Conservation (phyloP, 1,140 invertebrate species). For the Monochamus saltuarius region DNA sequence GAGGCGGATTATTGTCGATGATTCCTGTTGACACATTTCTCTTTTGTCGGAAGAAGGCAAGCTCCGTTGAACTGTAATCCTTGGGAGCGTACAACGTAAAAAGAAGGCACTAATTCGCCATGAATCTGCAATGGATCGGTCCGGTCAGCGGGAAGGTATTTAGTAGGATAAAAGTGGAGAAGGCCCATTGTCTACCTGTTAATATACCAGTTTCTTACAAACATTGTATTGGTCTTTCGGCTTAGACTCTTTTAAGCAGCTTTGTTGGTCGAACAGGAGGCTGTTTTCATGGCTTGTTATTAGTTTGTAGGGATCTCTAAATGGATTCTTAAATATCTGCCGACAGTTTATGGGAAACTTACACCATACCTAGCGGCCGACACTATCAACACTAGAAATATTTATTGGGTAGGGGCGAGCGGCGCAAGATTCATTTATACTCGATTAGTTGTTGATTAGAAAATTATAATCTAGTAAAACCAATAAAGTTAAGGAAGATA, state of each 20-base stretch:
- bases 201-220: slow-evolving; percentile 8
- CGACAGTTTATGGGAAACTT: slow-evolving; percentile 37
- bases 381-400: slow-evolving; percentile 22
- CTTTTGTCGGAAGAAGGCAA: no score
- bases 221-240: slow-evolving; percentile 20
- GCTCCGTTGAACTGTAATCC: no score
- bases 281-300: slow-evolving; percentile 36
- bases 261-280: slow-evolving; percentile 27
- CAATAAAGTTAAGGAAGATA: no score
- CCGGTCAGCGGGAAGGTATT: slow-evolving; percentile 1
- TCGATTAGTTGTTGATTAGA: no score
- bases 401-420: background rate
- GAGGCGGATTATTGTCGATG: no score
- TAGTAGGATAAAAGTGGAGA: slow-evolving; percentile 7
- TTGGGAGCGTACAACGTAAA: no score
- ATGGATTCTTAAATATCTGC: slow-evolving; percentile 39
- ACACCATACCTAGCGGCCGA: slow-evolving; percentile 31
- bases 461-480: no score
- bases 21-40: no score
- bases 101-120: no score
- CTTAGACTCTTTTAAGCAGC: slow-evolving; percentile 19
- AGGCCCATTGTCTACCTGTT: slow-evolving; percentile 6
- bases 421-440: no score
- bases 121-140: no score
- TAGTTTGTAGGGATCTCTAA: slow-evolving; percentile 37